A percentile compares a stretch with the other conserved stretches of the same genome.
These are phyloP conservation scores for Xenopus petersii DNA, from an alignment of 2,797 vertebrate genomes.

Conservation along the genomic window DNA sequence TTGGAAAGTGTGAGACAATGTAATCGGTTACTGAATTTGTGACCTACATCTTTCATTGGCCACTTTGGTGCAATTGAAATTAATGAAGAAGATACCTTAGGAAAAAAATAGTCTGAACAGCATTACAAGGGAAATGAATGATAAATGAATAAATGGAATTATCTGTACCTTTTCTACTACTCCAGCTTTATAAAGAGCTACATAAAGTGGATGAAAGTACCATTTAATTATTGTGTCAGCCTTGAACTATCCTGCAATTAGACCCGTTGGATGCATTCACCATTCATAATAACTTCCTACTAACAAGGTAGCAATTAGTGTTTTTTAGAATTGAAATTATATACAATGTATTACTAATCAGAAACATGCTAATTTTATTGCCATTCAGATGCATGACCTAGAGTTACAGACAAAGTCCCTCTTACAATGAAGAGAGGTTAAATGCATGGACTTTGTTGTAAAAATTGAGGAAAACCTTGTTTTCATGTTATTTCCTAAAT, in stretches of 20 bases:
- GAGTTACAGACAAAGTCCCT: neutral
- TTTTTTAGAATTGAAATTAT: constrained; percentile 1
- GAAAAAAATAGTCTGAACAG: no score
- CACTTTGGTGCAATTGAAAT: no score
- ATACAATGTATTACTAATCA: constrained; percentile 6
- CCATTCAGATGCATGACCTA: neutral
- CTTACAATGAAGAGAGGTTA: neutral
- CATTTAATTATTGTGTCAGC: constrained; percentile 4
- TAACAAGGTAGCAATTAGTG: constrained; percentile 10
- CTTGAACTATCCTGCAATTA: constrained; percentile 1
- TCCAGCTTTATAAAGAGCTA: neutral
- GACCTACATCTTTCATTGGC: neutral
- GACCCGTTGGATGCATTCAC: neutral
- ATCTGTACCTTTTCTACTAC: neutral
- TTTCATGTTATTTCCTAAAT: no score
- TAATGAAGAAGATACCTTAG: no score
- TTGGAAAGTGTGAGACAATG: neutral
- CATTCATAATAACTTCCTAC: neutral
- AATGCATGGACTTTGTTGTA: neutral
- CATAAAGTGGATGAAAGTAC: neutral
- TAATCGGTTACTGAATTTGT: no score
- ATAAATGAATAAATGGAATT: neutral
- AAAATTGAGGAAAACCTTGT: no score
- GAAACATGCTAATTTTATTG: constrained; percentile 1
- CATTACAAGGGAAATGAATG: no score